These are phyloP conservation scores for Aleiodes sp. DNA, from an alignment of 1,140 invertebrate species.

Conservation along the genomic window DNA sequence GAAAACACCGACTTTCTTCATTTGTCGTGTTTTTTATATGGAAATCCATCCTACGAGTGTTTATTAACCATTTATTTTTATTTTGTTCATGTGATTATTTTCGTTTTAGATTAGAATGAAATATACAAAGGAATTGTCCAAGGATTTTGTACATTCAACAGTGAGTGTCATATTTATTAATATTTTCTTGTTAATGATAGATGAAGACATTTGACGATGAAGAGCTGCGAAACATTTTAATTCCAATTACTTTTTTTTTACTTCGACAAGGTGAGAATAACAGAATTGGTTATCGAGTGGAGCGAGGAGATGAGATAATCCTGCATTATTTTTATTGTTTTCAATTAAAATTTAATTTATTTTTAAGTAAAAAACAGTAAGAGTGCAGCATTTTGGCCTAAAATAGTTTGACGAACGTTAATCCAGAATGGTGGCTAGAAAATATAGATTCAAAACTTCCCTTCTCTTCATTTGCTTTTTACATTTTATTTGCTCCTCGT, in stretches of 20 bases:
- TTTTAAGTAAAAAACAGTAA: too few relatives aligned
- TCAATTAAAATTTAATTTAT: background rate
- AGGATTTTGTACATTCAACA: conserved; percentile 12
- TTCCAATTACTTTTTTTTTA: background rate
- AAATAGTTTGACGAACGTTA: too few relatives aligned
- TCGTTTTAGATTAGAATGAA: background rate
- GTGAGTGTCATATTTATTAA: background rate
- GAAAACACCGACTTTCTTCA: conserved; percentile 44
- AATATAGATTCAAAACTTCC: too few relatives aligned
- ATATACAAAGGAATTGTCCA: conserved; percentile 15
- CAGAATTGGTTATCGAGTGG: too few relatives aligned
- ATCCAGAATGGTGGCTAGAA: too few relatives aligned
- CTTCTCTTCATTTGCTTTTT: too few relatives aligned
- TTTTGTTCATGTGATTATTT: background rate
- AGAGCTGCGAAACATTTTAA: background rate
- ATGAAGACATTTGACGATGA: background rate
- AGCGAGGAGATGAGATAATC: too few relatives aligned
- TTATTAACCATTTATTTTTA: background rate
- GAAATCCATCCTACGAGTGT: background rate
- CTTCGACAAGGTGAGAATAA: background rate
- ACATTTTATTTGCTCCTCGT: too few relatives aligned
- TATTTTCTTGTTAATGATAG: background rate
- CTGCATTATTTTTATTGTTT: too few relatives aligned
- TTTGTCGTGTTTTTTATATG: background rate
- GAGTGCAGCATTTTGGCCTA: too few relatives aligned